phyloP scores from a whole-genome alignment of 2,797 vertebrate genomes.

The Malurus splendens region DNA sequence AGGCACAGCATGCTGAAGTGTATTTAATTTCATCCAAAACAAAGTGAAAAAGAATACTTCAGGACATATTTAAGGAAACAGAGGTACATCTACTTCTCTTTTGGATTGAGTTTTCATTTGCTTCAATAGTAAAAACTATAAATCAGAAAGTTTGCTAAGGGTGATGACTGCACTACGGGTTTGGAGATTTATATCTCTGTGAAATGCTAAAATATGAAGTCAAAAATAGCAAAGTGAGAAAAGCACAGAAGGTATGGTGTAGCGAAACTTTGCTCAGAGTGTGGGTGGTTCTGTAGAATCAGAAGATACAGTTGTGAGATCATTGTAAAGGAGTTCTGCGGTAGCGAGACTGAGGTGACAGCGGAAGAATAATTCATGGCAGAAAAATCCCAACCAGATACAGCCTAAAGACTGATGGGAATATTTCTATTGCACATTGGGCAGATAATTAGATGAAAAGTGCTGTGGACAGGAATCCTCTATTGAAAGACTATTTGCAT shows the following conservation, averaged over 20 bases:
- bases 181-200: background rate
- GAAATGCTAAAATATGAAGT: background rate
- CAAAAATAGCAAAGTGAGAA: conserved; percentile 3
- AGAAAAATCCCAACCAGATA: background rate
- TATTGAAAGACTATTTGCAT: background rate
- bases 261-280: conserved; percentile 3
- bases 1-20: background rate
- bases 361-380: background rate
- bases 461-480: background rate
- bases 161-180: background rate
- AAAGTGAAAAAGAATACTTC: background rate
- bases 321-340: background rate
- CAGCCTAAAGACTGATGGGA: background rate
- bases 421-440: background rate
- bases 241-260: conserved; percentile 14
- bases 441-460: background rate
- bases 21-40: background rate
- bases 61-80: background rate
- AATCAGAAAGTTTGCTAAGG: background rate
- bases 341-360: background rate
- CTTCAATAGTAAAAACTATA: background rate
- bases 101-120: background rate
- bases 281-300: conserved; percentile 18
- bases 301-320: background rate
- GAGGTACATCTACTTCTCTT: background rate